Conservation (phyloP, 2,113 vertebrate genomes). For the Telmatochromis sp. region DNA sequence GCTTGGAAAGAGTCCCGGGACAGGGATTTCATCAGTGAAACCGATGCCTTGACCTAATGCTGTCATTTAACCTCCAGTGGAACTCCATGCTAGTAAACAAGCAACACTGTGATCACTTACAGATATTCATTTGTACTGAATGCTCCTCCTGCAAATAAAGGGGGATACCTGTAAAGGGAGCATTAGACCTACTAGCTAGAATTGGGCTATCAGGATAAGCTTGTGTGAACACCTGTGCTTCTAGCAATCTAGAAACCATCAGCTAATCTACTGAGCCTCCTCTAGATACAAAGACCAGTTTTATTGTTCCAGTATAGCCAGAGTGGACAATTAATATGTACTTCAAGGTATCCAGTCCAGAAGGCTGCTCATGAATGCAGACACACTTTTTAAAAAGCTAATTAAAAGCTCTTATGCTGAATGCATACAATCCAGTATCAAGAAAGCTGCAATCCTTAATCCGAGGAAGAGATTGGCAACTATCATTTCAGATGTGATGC, state of each 20-base stretch:
- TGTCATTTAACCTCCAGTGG: background rate
- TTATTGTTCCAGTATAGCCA: background rate
- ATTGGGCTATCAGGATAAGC: background rate
- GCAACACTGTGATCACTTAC: background rate
- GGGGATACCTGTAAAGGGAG: background rate
- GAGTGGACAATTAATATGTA: background rate
- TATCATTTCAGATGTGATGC: background rate
- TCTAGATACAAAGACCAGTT: background rate
- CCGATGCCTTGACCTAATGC: background rate
- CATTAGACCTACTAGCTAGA: background rate
- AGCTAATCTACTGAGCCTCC: background rate
- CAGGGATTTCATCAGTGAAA: background rate
- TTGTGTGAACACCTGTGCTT: background rate
- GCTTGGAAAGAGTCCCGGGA: background rate
- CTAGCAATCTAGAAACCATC: background rate
- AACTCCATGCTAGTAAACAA: background rate
- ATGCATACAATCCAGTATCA: background rate
- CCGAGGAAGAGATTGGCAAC: background rate
- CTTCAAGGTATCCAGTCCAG: background rate
- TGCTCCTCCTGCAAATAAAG: background rate
- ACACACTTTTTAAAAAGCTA: background rate
- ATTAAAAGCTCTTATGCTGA: background rate
- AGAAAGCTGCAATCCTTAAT: background rate
- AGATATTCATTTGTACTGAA: background rate
- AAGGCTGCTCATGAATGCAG: background rate